These are phyloP conservation scores for Pollenia angustigena DNA, from an alignment of 2,888 invertebrate genomes.

Conservation along the genomic window DNA sequence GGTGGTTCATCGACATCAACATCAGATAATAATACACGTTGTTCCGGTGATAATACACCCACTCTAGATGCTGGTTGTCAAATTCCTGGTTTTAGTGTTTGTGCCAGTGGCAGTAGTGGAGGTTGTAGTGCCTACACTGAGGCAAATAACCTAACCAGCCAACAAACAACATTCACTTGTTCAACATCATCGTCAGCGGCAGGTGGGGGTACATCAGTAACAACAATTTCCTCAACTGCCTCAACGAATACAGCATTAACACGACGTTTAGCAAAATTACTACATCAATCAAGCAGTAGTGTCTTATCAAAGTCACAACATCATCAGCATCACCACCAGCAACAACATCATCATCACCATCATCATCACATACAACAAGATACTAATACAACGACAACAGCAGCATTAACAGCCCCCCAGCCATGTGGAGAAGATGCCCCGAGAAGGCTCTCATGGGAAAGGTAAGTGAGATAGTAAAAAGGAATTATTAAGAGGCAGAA, in stretches of 20 bases:
- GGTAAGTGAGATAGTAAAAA: slow-evolving; percentile 81
- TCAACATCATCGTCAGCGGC: slow-evolving; percentile 41
- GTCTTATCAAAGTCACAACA: slow-evolving; percentile 73
- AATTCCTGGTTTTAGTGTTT: slow-evolving; percentile 62
- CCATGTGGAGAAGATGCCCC: slow-evolving; percentile 83
- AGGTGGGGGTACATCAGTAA: not conserved
- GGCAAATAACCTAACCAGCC: slow-evolving; percentile 32
- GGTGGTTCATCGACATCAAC: slow-evolving; percentile 66
- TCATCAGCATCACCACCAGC: slow-evolving; percentile 74
- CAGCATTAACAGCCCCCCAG: slow-evolving; percentile 64
- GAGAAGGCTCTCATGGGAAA: slow-evolving; percentile 86
- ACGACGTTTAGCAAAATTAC: slow-evolving; percentile 81
- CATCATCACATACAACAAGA: slow-evolving; percentile 81
- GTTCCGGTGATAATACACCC: slow-evolving; percentile 67
- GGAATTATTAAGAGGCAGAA: too few species aligned
- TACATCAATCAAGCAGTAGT: slow-evolving; percentile 80
- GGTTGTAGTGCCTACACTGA: slow-evolving; percentile 14
- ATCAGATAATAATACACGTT: slow-evolving; percentile 58
- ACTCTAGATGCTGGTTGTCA: slow-evolving; percentile 60
- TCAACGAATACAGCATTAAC: slow-evolving; percentile 75
- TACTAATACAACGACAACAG: slow-evolving; percentile 80
- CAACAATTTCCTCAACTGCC: slow-evolving; percentile 29
- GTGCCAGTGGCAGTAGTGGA: slow-evolving; percentile 76
- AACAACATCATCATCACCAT: slow-evolving; percentile 65
- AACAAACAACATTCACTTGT: slow-evolving; percentile 50